phyloP scores from a whole-genome alignment of 2,888 invertebrate species.

The Protonemura montana region DNA sequence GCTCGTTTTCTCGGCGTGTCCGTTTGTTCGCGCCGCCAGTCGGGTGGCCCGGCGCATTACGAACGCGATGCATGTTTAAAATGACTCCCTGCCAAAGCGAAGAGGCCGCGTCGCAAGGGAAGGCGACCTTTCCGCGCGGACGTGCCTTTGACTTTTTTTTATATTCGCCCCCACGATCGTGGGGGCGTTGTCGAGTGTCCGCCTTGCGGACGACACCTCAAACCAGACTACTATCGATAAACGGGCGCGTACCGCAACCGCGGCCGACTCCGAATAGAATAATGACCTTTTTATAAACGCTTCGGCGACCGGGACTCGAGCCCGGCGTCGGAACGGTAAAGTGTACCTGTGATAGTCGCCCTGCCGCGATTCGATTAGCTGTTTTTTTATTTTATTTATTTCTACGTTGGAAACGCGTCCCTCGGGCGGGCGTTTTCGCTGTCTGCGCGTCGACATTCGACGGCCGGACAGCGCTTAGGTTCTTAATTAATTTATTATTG shows the following conservation, averaged over 20 bases:
- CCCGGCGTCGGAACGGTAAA: constrained; percentile 31
- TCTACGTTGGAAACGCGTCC: constrained; percentile 13
- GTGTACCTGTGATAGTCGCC: constrained; percentile 51
- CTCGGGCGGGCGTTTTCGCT: background rate
- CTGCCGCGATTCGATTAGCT: constrained; percentile 38
- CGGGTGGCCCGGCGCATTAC: too few relatives aligned
- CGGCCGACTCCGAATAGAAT: constrained; percentile 8
- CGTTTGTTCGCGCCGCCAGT: too few relatives aligned
- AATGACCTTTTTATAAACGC: constrained; percentile 32
- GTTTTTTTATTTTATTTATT: constrained; percentile 40
- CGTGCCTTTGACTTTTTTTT: too few relatives aligned
- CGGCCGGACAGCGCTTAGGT: constrained; percentile 1
- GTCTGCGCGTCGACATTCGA: background rate
- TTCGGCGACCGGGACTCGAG: constrained; percentile 7
- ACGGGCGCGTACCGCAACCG: background rate
- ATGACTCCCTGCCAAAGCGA: too few relatives aligned
- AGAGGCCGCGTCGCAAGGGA: too few relatives aligned
- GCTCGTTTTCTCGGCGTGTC: background rate
- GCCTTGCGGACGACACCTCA: too few relatives aligned
- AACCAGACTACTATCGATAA: too few relatives aligned
- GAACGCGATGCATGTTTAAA: too few relatives aligned
- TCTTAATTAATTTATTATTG: constrained; percentile 17
- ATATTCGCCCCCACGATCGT: too few relatives aligned
- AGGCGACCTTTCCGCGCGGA: too few relatives aligned
- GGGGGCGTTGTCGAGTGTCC: too few relatives aligned